Evolutionary conservation across 1,140 invertebrate genomes (phyloP).

Genomic region (Thaumatotibia leucotreta): DNA sequence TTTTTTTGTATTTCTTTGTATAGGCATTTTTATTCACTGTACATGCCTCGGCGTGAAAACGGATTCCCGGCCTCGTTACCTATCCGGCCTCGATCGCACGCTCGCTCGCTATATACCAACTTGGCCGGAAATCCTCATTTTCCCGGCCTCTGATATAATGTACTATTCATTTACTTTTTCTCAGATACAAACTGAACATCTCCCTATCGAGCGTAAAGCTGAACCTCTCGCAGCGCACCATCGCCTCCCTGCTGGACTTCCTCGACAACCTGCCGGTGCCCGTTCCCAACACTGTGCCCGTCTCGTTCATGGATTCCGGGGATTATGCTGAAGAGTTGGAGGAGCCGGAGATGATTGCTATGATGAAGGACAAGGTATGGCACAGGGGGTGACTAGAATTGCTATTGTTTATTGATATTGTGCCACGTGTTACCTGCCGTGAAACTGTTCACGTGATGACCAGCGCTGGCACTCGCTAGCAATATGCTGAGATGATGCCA

Average conservation of each 20-base stretch:
- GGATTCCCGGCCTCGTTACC: too few species aligned
- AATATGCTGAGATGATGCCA: too few species aligned
- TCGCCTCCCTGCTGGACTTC: conserved; percentile 82
- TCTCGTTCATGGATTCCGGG: conserved; percentile 65
- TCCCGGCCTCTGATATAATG: too few species aligned
- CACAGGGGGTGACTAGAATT: not conserved
- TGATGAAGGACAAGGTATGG: conserved; percentile 39
- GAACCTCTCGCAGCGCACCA: conserved; percentile 86
- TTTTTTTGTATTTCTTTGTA: too few species aligned
- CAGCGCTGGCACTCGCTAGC: too few species aligned
- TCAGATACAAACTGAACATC: conserved; percentile 87
- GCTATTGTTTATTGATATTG: not conserved
- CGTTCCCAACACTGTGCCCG: conserved; percentile 67
- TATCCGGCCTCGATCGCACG: too few species aligned
- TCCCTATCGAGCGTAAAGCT: conserved; percentile 84
- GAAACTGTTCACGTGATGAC: too few species aligned
- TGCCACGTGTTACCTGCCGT: too few species aligned
- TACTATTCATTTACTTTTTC: conserved; percentile 27
- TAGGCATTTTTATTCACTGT: too few species aligned
- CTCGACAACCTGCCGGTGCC: conserved; percentile 81
- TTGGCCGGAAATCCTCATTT: too few species aligned
- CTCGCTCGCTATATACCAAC: too few species aligned
- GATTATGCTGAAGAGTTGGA: conserved; percentile 54
- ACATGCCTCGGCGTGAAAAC: too few species aligned
- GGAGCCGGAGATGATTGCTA: conserved; percentile 40